A percentile compares a stretch with the other conserved stretches of the same genome.
phyloP scores from a whole-genome alignment of 37 sponge, comb jelly and placozoan species.

The Ephydatia muelleri region DNA sequence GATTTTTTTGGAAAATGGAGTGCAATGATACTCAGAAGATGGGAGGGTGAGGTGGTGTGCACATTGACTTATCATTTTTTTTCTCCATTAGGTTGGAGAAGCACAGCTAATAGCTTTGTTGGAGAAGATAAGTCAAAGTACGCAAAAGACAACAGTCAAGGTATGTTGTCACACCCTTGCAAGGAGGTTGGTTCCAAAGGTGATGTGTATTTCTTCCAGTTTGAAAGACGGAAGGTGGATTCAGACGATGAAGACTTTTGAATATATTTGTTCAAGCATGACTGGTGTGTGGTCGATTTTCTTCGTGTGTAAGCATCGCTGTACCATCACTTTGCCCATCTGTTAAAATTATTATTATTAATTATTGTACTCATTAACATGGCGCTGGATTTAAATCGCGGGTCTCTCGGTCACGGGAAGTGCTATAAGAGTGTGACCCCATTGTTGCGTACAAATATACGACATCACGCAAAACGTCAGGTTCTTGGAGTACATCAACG shows the following conservation, averaged over 20 bases:
- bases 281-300: not conserved
- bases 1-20: not conserved
- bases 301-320: not conserved
- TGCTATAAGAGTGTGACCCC: no score
- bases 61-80: no score
- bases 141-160: constrained; percentile 90
- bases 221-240: not conserved
- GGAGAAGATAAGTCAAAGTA: constrained; percentile 76
- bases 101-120: constrained; percentile 69
- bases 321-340: not conserved
- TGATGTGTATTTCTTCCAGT: not conserved
- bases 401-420: not conserved
- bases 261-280: not conserved
- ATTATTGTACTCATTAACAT: not conserved
- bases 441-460: no score
- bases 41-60: no score
- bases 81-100: constrained; percentile 63
- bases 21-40: no score
- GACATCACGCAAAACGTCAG: not conserved
- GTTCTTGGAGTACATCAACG: not conserved
- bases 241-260: not conserved
- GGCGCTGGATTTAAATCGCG: not conserved
- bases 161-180: constrained; percentile 3
- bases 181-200: no score
- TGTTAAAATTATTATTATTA: not conserved